Conservation (phyloP, 2,797 vertebrate genomes). For the Artibeus lituratus region DNA sequence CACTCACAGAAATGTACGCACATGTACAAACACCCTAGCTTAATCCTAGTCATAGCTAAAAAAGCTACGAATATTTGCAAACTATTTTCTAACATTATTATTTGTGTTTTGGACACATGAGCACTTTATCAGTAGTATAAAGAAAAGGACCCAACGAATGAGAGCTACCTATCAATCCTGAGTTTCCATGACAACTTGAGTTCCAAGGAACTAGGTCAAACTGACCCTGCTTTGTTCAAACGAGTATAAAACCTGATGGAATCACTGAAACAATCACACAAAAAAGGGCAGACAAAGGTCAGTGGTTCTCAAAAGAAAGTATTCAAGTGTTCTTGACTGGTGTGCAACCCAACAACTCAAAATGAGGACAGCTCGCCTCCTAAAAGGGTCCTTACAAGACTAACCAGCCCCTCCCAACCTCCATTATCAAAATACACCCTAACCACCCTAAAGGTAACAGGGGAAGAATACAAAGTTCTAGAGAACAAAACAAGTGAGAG, state of each 20-base stretch:
- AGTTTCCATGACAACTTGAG: constrained; percentile 29
- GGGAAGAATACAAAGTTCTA: background rate
- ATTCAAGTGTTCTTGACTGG: background rate
- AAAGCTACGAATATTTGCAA: background rate
- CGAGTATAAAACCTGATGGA: background rate
- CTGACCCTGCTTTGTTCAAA: background rate
- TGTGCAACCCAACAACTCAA: background rate
- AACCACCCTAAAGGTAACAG: background rate
- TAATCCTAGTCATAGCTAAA: background rate
- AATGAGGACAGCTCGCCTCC: background rate
- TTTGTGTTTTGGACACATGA: background rate
- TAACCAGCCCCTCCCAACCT: background rate
- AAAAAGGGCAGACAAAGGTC: background rate
- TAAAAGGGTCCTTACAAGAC: background rate
- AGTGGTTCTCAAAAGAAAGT: background rate
- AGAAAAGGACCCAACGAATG: background rate
- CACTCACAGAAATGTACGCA: background rate
- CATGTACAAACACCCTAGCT: background rate
- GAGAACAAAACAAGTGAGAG: background rate
- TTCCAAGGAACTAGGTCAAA: constrained; percentile 51
- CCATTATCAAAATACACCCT: background rate
- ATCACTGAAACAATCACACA: background rate
- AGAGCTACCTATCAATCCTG: background rate
- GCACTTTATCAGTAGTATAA: background rate
- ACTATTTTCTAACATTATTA: background rate